Base-by-base conservation (phyloP, 2,888 invertebrate genomes). In the Lithodes maja region DNA sequence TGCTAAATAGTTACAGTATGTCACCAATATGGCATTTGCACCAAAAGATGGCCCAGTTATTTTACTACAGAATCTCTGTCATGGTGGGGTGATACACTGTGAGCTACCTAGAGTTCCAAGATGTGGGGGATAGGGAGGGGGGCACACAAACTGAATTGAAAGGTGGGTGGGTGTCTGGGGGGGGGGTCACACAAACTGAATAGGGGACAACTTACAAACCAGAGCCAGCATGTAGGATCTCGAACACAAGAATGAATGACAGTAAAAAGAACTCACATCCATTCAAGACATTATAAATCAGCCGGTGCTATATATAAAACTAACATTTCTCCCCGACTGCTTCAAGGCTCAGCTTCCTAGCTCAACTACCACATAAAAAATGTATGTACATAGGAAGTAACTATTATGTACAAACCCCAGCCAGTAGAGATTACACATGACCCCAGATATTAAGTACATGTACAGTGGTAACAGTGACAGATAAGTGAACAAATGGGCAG, bases 361-460 rank as follows among this genome's bases (percentile, higher is more conserved):
- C 68, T 83, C 80, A 80, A 15, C 87, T 87, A 87, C 83, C 61
- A 87, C 87, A 87, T 87, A 87, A 87, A 87, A 87, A 86, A 86
- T 79, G 77, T 87, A 87, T 87, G 77, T 87, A 87, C 87, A 87
- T 83, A 83, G 87, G 87, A 78, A 87, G 78, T 82, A 83, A 83
- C 77, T 82, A 82, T 83, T 87, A 87, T 87, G 82, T 87, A 87
- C 87, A 87, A 87, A 87, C 83, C 54, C 83, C 87, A 82, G 68
- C 82, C 87, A 87, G 87, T 61, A 74, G 82, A 87, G 75, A 71
- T 85, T 78, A 85, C 85, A 85, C 75, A 85, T n/a, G 77, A 12
- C 54, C 61, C 77, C 74, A 15, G 17, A 15, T 54, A 54, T 54
- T 54, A 2, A 80, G 33, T 33, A 33, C 33, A 33, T 33, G 33